These are phyloP conservation scores for Dryobota labecula DNA, from an alignment of 2,888 invertebrate genomes.

Conservation along the genomic window DNA sequence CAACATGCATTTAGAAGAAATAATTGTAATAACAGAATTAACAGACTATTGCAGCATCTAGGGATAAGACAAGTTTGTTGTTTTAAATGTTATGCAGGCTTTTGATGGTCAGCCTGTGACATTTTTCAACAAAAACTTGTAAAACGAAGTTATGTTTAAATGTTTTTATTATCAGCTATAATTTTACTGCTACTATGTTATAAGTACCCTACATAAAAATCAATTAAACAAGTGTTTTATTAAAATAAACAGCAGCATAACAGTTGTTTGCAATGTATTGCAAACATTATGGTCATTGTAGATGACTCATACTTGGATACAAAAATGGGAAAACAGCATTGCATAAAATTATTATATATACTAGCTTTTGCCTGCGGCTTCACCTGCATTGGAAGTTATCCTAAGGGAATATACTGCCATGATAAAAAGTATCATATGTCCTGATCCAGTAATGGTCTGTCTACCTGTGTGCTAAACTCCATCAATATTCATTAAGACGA, in stretches of 20 bases:
- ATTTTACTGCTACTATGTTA: no score
- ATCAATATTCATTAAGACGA: neutral
- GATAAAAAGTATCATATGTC: neutral
- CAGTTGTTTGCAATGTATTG: neutral
- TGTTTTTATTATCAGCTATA: no score
- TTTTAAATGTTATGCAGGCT: neutral
- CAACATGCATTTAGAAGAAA: slow-evolving; percentile 1
- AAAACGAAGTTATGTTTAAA: no score
- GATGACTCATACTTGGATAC: neutral
- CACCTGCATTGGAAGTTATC: neutral
- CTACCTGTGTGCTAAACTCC: neutral
- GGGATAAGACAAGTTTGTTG: neutral
- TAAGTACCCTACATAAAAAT: no score
- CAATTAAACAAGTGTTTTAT: no score
- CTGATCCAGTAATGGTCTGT: no score
- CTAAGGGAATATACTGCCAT: neutral
- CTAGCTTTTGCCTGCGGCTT: no score
- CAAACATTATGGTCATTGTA: neutral
- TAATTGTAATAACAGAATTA: neutral
- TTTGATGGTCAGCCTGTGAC: neutral
- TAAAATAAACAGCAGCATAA: no score
- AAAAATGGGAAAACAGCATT: neutral
- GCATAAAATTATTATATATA: no score
- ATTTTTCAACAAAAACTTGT: no score
- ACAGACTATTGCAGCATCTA: neutral